Evolutionary conservation across 2,797 vertebrate genomes (phyloP), one percentile per base, ranked within the genome.

Genomic region (Erethizon dorsatum): DNA sequence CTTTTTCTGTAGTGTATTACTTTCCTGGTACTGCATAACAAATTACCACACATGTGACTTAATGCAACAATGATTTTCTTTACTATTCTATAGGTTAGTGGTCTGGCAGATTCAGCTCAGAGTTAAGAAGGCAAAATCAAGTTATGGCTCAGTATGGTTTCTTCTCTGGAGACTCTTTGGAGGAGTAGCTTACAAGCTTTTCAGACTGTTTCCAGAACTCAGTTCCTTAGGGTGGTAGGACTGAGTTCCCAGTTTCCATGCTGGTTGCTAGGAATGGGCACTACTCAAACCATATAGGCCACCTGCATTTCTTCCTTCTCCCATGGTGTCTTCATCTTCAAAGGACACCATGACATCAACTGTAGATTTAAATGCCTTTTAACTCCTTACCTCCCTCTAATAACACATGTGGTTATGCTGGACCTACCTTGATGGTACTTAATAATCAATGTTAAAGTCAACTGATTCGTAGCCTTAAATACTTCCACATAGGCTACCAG

Each of bases 391-490:
- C 45, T 78, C n/a, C 33, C 5, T 75, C 41, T 73, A 50, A 45
- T 17, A 52, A 26, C 6, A 33, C 3, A n/a, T 15, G 18, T 10
- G 61, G 63, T 56, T 61, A 54, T 14, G 41, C 57, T 67, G 15
- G 28, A 6, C n/a, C 47, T 67, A 50, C 7, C 11, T 15, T 37
- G 17, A 59, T 9, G 22, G 31, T 95, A 37, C n/a, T 61, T 28
- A 52, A 85, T 59, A 96, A 80, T 15, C 54, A 71, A 47, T 93
- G 69, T 89, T 75, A 84, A 63, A 14, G 7, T 89, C 37, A 69
- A 24, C 28, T 31, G 22, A 52, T 28, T 50, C n/a, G 17, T 71
- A 61, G 18, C 14, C 31, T 61, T 69, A 63, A 57, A 50, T 52
- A 33, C 17, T 50, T 24, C 24, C 65, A 24, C 56, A 41, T 26